Base-by-base conservation (phyloP, 2,888 invertebrate species). In the Mimumesa dahlbomi region DNA sequence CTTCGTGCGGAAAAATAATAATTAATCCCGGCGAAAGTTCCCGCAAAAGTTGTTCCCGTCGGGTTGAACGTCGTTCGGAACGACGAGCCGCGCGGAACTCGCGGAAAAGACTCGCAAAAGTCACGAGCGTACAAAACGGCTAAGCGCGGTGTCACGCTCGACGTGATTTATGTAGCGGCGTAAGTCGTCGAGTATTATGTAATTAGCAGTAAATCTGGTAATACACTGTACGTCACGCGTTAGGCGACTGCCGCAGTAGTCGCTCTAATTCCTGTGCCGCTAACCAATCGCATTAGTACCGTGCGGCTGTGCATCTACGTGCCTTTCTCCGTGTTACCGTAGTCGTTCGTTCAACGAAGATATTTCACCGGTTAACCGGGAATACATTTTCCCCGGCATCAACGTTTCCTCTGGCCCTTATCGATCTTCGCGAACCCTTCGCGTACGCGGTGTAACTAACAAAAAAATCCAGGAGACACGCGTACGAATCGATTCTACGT, bases 131-230 rank as follows among this genome's bases (percentile, higher is more conserved):
- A 64, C 4, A 63, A 48, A 67, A 72, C 68, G 72, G 61, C 75
- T 72, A 73, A 76, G 58, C 48, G 73, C 48, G 73, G 61, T 69
- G 77, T 73, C 77, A 69, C 73, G 65, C 62, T 21, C 7, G 50
- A 38, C 53, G 72, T 77, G 75, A 79, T 80, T 80, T 80, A 80
- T 68, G 65, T 68, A 46, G 56, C 66, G 49, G 66, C 57, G 56
- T 68, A 75, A 73, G 78, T 78, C 69, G 72, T 61, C 43, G 68
- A 70, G 77, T 74, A 77, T 82, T 79, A 79, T 73, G 73, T 77
- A 82, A 82, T 82, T 82, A 82, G 73, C 72, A 76, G 81, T 74
- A 75, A 82, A 82, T 82, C 82, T 73, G 75, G 77, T 73, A 79
- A 81, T 76, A 65, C 57, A 38, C 50, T 45, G 63, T 22, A 40